These are phyloP conservation scores for Eristalis arbustorum DNA, from an alignment of 2,888 invertebrate species.

Conservation along the genomic window DNA sequence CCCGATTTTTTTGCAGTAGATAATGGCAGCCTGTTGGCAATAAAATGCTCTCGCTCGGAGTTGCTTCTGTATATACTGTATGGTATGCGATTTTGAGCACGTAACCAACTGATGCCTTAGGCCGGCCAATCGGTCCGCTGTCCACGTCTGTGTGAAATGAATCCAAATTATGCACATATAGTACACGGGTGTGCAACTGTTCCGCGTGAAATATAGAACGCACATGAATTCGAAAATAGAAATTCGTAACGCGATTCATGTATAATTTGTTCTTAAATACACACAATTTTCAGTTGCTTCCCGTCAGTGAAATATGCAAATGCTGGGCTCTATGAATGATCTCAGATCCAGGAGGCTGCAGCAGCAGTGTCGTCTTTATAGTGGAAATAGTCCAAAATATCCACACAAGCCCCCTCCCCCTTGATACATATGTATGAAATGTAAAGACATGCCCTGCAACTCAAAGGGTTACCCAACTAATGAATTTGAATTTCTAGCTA, in stretches of 20 bases:
- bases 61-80: too few relatives aligned
- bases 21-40: too few relatives aligned
- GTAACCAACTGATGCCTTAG: background rate
- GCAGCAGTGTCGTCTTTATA: background rate
- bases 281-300: background rate
- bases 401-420: background rate
- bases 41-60: too few relatives aligned
- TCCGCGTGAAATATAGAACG: conserved; percentile 39
- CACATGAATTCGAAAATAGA: conserved; percentile 43
- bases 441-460: background rate
- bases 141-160: background rate
- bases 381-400: background rate
- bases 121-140: background rate
- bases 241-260: conserved; percentile 40
- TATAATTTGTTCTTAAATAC: background rate
- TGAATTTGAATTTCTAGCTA: background rate
- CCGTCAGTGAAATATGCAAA: background rate
- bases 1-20: too few relatives aligned
- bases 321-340: background rate
- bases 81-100: background rate
- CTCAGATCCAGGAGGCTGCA: background rate
- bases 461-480: background rate
- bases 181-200: background rate
- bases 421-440: background rate
- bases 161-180: background rate